Conservation (phyloP, 1,140 invertebrate genomes). For the Ips typographus region DNA sequence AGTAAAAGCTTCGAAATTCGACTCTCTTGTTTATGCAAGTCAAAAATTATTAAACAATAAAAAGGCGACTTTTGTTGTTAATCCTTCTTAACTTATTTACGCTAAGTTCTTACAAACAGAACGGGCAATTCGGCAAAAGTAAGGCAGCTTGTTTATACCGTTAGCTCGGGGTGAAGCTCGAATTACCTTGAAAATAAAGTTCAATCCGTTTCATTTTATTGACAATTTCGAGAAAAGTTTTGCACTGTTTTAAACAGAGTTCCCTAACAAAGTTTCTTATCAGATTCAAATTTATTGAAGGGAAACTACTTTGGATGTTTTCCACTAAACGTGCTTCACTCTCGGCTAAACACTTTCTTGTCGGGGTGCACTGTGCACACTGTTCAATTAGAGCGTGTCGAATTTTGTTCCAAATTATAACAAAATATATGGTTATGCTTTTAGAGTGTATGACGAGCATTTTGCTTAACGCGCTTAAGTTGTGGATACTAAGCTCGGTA, state of each 20-base stretch:
- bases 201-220: conserved; percentile 22
- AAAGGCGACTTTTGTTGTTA: too few relatives aligned
- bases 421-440: too few relatives aligned
- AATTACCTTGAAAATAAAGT: conserved; percentile 20
- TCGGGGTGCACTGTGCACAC: too few relatives aligned
- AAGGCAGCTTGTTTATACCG: not conserved
- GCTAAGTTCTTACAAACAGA: not conserved
- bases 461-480: too few relatives aligned
- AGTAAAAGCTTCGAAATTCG: too few relatives aligned
- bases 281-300: conserved; percentile 28
- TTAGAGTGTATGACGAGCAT: too few relatives aligned
- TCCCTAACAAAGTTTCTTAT: conserved; percentile 17
- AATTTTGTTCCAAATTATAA: too few relatives aligned
- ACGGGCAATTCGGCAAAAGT: not conserved
- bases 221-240: conserved; percentile 17
- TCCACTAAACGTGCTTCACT: conserved; percentile 1
- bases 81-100: too few relatives aligned
- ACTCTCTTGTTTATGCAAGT: too few relatives aligned
- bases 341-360: conserved; percentile 1
- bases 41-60: too few relatives aligned
- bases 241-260: conserved; percentile 18
- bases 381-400: too few relatives aligned
- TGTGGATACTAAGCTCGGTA: too few relatives aligned
- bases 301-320: conserved; percentile 24
- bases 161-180: not conserved